Base-by-base conservation (phyloP, 2,113 vertebrate species). In the Oceanites oceanicus region DNA sequence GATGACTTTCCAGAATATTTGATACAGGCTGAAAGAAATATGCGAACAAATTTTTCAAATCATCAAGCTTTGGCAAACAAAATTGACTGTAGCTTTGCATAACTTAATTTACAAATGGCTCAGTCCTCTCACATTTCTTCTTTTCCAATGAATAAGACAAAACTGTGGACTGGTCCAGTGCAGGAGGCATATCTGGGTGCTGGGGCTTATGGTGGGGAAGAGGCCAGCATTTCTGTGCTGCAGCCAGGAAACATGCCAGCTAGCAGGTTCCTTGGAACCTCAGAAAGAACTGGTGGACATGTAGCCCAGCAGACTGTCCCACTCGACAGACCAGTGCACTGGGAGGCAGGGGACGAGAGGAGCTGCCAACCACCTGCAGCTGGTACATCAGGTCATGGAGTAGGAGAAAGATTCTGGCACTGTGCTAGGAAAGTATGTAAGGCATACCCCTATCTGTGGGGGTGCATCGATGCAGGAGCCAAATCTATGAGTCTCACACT, bases 401-500 rank as follows among this genome's bases (percentile, higher is more conserved):
- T 3, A 92, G 87, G 77, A 96, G 96, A 87, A 76, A 53, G 66
- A 92, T 90, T 82, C 81, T 96, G 96, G 93, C 74, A 62, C 62
- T 6, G 36, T 21, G 58, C 77, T 94, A 78, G 70, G 83, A 95
- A 96, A 92, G 87, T 90, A 90, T 70, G 92, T 78, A 96, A 96
- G 90, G 91, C 90, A 85, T 93, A 96, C 77, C 94, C 80, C 84
- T 76, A 12, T 93, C 90, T 90, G 96, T 97, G 96, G 96, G 96
- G 93, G 94, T 93, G 96, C 73, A 0, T 7, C 15, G 19, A 73
- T 72, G 88, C 87, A 66, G 90, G 77, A 97, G 96, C 96, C 96
- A 97, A 96, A 96, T 94, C 92, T 91, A 19, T 95, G 96, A 97
- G 96, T 97, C 96, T 97, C 96, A 96, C 96, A 96, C 96, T 96